Conservation (phyloP, 2,113 vertebrate genomes). For the Protobothrops mucrosquamatus region DNA sequence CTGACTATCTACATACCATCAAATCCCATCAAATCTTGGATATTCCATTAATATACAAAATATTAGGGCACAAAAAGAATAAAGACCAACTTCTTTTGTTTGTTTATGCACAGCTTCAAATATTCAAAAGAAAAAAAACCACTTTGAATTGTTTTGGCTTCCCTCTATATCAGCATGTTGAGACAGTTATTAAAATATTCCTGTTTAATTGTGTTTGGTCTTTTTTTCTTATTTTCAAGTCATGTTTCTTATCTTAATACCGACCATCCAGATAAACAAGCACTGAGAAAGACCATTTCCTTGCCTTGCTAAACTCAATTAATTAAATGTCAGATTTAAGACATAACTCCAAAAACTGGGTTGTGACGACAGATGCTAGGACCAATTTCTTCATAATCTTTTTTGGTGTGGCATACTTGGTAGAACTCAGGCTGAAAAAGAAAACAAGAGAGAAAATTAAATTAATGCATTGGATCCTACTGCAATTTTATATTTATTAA, state of each 20-base stretch:
- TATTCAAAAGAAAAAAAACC: conserved; percentile 76
- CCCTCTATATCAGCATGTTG: conserved; percentile 74
- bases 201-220: conserved; percentile 80
- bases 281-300: conserved; percentile 73
- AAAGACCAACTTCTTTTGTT: conserved; percentile 78
- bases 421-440: conserved; percentile 93
- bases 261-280: conserved; percentile 77
- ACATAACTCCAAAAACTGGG: conserved; percentile 99
- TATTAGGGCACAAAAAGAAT: conserved; percentile 79
- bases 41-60: conserved; percentile 80
- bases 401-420: conserved; percentile 99
- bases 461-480: neutral
- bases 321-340: conserved; percentile 76
- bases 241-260: conserved; percentile 72
- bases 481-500: neutral
- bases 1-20: conserved; percentile 77
- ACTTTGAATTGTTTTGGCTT: conserved; percentile 75
- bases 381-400: conserved; percentile 99
- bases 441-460: conserved; percentile 14
- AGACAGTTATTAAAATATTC: conserved; percentile 81
- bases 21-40: conserved; percentile 76
- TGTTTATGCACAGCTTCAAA: conserved; percentile 72
- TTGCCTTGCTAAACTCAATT: conserved; percentile 64
- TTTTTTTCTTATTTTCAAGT: conserved; percentile 74
- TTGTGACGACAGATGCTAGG: conserved; percentile 99